Evolutionary conservation across 2,888 invertebrate genomes (phyloP).

Genomic region (Cataglyphis albicans): DNA sequence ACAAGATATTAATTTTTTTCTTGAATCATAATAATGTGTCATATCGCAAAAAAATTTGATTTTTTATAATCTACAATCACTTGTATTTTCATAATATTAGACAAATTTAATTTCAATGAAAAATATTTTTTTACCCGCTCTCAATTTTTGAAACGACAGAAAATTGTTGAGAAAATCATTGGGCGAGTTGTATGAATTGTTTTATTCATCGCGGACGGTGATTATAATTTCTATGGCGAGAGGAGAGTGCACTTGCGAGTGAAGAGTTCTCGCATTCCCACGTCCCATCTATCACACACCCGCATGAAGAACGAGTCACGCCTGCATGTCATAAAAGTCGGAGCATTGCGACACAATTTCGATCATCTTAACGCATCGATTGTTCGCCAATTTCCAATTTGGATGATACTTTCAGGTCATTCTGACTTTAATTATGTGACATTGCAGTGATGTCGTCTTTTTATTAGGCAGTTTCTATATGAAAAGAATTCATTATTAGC

Average conservation of each 20-base stretch:
- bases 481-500: background rate
- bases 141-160: background rate
- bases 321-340: constrained; percentile 62
- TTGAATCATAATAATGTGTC: background rate
- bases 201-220: constrained; percentile 56
- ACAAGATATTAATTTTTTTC: background rate
- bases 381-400: constrained; percentile 47
- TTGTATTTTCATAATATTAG: background rate
- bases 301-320: constrained; percentile 68
- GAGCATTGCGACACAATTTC: constrained; percentile 44
- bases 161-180: constrained; percentile 14
- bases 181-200: constrained; percentile 59
- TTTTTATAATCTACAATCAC: background rate
- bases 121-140: background rate
- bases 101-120: background rate
- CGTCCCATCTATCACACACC: constrained; percentile 65
- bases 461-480: background rate
- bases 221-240: constrained; percentile 50
- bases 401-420: constrained; percentile 15
- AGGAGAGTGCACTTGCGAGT: constrained; percentile 55
- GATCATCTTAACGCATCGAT: constrained; percentile 35
- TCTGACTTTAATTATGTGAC: constrained; percentile 8
- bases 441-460: background rate
- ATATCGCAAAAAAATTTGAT: background rate
- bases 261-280: constrained; percentile 63